Conservation (phyloP, 2,797 vertebrate genomes). For the Bradypodion pumilum region DNA sequence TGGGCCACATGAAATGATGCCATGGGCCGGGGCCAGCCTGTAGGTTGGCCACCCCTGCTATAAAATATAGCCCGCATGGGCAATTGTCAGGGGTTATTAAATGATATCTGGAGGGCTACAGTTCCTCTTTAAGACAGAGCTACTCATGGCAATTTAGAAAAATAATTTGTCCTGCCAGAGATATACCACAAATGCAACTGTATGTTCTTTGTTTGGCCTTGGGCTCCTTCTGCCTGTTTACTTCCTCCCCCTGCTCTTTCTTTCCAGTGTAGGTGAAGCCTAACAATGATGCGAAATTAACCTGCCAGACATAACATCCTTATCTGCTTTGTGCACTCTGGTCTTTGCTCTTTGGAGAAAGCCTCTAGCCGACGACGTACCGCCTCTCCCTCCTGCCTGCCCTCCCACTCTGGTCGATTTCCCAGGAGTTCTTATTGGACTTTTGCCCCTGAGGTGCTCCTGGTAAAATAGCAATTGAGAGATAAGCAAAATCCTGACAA, state of each 20-base stretch:
- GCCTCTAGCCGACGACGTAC: too few species aligned
- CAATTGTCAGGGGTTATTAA: not conserved
- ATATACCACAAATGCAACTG: not conserved
- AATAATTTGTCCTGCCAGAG: not conserved
- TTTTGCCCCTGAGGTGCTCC: not conserved
- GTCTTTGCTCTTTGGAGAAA: not conserved
- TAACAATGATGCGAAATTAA: slow-evolving; percentile 28
- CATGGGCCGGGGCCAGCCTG: too few species aligned
- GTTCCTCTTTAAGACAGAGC: not conserved
- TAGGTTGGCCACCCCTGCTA: too few species aligned
- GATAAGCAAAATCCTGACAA: not conserved
- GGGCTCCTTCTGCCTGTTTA: not conserved
- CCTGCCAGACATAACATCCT: slow-evolving; percentile 1
- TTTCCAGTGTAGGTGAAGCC: not conserved
- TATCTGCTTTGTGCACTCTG: slow-evolving; percentile 22
- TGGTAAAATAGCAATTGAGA: slow-evolving; percentile 3
- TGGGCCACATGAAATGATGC: too few species aligned
- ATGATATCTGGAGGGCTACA: too few species aligned
- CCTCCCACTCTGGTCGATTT: slow-evolving; percentile 2
- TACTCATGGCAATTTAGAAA: not conserved
- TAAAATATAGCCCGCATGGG: too few species aligned
- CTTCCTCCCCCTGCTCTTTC: not conserved
- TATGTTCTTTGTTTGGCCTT: not conserved
- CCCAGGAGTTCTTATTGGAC: not conserved
- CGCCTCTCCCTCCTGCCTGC: not conserved